Base-by-base conservation (phyloP, 2,797 vertebrate genomes). In the Enteromius mattozi region DNA sequence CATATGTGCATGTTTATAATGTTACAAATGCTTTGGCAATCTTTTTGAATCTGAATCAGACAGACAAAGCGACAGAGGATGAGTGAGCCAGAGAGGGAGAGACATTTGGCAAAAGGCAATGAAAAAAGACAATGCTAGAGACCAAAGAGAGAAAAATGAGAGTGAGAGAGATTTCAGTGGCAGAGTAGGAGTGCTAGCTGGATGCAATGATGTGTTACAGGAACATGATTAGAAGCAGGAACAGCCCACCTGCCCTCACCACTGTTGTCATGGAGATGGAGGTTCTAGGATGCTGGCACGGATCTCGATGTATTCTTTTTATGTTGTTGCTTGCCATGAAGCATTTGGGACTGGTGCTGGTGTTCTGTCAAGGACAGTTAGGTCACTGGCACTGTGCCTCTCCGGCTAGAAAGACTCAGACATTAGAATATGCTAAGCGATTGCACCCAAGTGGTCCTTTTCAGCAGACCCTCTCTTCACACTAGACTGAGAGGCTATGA, bases 181-280 rank as follows among this genome's bases (percentile, higher is more conserved):
- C 61, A 42, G 65, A 72, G 63, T 80, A 61, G 66, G 75, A 75
- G 56, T 56, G 69, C 80, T 74, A 47, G 78, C 81, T 77, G 79
- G 77, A 80, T 75, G 69, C 76, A 85, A 65, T 61, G 83, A 78
- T 71, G 80, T 68, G 83, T 85, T 83, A 83, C 86, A 80, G 71
- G 72, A 85, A 81, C 70, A 87, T 85, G 86, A 87, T 85, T 87
- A 85, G 86, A 85, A 87, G 77, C 69, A 59, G 78, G 80, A 85
- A 82, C 85, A 82, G 75, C 86, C 84, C 86, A 85, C 86, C 86
- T 87, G 86, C 76, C 83, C 80, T 82, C 84, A 72, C 65, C 70
- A 61, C 83, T 85, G 83, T 85, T 85, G 83, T 85, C 83, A 87
- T 87, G 86, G 83, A 76, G 80, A 87, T 85, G 49, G 75, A 65